phyloP scores from a whole-genome alignment of 2,797 vertebrate genomes.

The Carapus acus region DNA sequence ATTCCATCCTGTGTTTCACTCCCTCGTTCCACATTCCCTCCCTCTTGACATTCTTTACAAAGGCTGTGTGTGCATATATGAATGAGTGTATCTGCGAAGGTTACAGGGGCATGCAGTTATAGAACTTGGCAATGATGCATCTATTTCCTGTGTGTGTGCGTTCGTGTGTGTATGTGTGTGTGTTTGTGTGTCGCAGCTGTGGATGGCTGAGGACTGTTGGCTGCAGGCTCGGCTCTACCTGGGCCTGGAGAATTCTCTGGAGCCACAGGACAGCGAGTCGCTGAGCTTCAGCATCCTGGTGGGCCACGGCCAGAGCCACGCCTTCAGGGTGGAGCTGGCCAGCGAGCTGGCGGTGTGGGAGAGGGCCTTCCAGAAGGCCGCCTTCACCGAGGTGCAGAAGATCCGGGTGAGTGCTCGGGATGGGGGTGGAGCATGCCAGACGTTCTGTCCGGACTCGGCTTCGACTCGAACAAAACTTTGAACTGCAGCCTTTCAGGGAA shows the following conservation, averaged over 20 bases:
- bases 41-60: no score
- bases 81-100: no score
- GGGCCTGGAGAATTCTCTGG: constrained; percentile 80
- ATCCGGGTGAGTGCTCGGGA: constrained; percentile 74
- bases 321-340: constrained; percentile 85
- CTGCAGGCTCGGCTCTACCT: constrained; percentile 83
- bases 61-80: no score
- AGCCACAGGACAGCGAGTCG: constrained; percentile 76
- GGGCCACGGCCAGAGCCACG: constrained; percentile 82
- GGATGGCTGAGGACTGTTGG: constrained; percentile 87
- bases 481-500: no score
- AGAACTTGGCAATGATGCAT: no score
- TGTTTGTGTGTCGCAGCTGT: constrained; percentile 62
- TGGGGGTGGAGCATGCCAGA: no score
- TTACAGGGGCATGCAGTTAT: no score
- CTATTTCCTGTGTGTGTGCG: no score
- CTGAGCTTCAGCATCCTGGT: constrained; percentile 88
- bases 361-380: constrained; percentile 87
- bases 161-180: not conserved
- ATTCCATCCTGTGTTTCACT: no score
- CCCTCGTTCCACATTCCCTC: no score
- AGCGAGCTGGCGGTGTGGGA: constrained; percentile 86
- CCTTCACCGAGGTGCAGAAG: constrained; percentile 89
- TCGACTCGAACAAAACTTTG: no score
- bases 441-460: no score